Base-by-base conservation (phyloP, 2,888 invertebrate genomes). In the Mythimna vitellina region DNA sequence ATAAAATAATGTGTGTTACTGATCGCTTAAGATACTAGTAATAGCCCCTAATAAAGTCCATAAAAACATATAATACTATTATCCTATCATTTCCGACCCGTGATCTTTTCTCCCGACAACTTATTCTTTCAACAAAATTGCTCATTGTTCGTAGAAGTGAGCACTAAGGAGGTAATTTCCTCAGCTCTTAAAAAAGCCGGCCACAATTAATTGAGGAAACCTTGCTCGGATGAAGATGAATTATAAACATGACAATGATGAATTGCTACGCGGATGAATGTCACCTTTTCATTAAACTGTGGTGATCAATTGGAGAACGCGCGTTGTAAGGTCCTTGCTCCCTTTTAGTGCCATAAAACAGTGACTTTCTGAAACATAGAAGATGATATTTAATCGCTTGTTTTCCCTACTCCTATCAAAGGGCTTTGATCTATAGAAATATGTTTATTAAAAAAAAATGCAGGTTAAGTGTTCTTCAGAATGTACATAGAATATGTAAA, bases 171-270 rank as follows among this genome's bases (percentile, higher is more conserved):
- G 73, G 69, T 72, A 83, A 80, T 80, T 85, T 80, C 72, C 80
- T 73, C 53, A 5, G 65, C 63, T 76, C 35, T 54, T 78, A 70
- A 83, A 85, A 85, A 83, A 81, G 77, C 76, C 51, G 63, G 65
- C 63, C 68, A 69, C 74, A 80, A 87, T 83, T 81, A 82, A 85
- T 85, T 81, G 80, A 81, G 81, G 82, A 83, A 83, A 87, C 80
- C 83, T 85, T 82, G 70, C 56, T 65, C 20, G 67, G 84, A 88
- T 85, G 87, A 86, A 87, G 89, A 88, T 85, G 79, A 87, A 88
- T 88, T 87, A 87, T 83, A 84, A 87, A 87, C 87, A 87, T 85
- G 89, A 88, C 89, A 84, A 73, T 82, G 89, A 89, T 82, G 79
- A 85, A 89, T 85, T 77, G 70, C 22, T 56, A 61, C 51, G 62